A percentile compares a stretch with the other conserved stretches of the same genome.
These are phyloP conservation scores for Dromococcyx pavoninus DNA, from an alignment of 2,797 vertebrate species.

Conservation along the genomic window DNA sequence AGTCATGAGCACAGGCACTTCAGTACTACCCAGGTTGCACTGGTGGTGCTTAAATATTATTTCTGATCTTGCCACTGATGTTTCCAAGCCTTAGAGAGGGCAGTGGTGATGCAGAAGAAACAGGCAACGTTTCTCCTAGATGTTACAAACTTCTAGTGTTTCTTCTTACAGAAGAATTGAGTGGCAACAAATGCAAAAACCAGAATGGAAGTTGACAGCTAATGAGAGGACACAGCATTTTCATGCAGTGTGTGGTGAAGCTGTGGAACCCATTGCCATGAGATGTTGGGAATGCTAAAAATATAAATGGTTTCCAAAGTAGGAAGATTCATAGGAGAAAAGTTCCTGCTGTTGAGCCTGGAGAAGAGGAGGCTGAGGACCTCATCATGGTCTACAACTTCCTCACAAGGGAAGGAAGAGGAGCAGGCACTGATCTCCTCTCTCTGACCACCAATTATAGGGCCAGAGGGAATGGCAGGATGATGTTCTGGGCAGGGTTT, in stretches of 20 bases:
- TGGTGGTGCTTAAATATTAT: background rate
- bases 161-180: background rate
- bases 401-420: too few relatives aligned
- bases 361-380: too few relatives aligned
- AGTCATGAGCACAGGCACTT: background rate
- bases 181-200: background rate
- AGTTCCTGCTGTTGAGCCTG: too few relatives aligned
- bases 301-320: background rate
- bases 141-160: background rate
- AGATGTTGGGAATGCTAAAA: background rate
- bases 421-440: too few relatives aligned
- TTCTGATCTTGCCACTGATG: background rate
- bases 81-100: background rate
- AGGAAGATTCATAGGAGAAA: background rate
- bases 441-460: too few relatives aligned
- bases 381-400: too few relatives aligned
- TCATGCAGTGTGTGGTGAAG: background rate
- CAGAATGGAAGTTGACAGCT: background rate
- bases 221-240: background rate
- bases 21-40: background rate
- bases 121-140: fast-evolving
- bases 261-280: background rate
- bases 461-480: too few relatives aligned
- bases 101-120: background rate
- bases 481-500: too few relatives aligned